Evolutionary conservation across 2,888 invertebrate species (phyloP).

Genomic region (Melolontha melolontha): DNA sequence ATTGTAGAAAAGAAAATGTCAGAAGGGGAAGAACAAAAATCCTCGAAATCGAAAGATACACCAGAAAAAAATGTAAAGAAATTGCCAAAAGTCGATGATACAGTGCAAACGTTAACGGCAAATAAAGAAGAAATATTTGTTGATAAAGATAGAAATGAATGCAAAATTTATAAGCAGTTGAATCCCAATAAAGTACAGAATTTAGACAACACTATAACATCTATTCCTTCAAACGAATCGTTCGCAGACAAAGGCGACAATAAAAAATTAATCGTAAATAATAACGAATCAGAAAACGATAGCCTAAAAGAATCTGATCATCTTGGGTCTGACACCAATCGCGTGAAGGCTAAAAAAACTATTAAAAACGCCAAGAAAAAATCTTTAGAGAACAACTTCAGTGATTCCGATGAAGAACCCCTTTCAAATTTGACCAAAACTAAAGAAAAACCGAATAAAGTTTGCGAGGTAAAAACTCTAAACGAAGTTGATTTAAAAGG

Average conservation of each 20-base stretch:
- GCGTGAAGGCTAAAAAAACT: constrained; percentile 17
- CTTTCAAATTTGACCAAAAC: constrained; percentile 68
- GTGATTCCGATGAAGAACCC: constrained; percentile 77
- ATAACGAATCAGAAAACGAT: constrained; percentile 44
- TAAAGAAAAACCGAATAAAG: constrained; percentile 29
- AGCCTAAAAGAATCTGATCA: constrained; percentile 17
- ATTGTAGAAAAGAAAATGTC: constrained; percentile 15
- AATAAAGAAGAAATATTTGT: constrained; percentile 27
- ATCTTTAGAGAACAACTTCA: constrained; percentile 66
- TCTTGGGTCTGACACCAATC: not conserved
- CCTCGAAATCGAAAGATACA: not conserved
- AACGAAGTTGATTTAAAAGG: constrained; percentile 46
- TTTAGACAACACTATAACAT: too few species aligned
- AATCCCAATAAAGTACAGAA: constrained; percentile 54
- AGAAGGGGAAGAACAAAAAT: constrained; percentile 11
- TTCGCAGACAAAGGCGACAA: too few species aligned
- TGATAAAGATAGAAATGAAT: constrained; percentile 45
- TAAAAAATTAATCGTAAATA: constrained; percentile 54
- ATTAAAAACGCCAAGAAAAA: constrained; percentile 25
- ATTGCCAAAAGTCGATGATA: not conserved
- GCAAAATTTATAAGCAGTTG: constrained; percentile 59
- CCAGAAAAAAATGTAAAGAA: constrained; percentile 21
- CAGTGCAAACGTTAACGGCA: constrained; percentile 3
- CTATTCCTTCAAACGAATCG: too few species aligned
- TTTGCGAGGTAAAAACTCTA: not conserved